Evolutionary conservation across 2,888 invertebrate species (phyloP).

Genomic region (Pristionchus arcanus): DNA sequence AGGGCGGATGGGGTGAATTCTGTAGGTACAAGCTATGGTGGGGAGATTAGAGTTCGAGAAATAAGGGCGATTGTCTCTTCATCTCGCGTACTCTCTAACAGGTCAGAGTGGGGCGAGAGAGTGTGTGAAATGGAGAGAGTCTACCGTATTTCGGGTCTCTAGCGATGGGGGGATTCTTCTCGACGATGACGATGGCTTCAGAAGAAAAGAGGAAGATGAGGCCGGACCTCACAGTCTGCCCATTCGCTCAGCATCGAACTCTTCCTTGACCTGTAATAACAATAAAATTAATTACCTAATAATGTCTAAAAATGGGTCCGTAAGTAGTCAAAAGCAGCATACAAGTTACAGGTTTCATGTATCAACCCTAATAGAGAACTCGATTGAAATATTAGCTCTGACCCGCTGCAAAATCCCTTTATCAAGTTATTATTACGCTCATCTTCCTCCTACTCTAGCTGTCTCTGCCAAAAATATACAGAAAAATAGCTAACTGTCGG

Average conservation of each 20-base stretch:
- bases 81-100: neutral
- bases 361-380: too few species aligned
- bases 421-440: too few species aligned
- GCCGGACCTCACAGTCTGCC: neutral
- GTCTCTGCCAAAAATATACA: too few species aligned
- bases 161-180: too few species aligned
- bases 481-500: too few species aligned
- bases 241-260: constrained; percentile 36
- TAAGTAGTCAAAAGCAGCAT: too few species aligned
- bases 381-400: too few species aligned
- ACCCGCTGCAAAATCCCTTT: too few species aligned
- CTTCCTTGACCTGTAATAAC: constrained; percentile 11
- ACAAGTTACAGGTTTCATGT: too few species aligned
- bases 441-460: too few species aligned
- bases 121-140: neutral
- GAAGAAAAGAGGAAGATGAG: neutral
- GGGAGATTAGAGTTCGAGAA: neutral
- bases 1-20: neutral
- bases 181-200: neutral
- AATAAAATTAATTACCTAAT: constrained; percentile 15
- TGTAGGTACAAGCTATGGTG: neutral
- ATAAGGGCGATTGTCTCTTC: neutral
- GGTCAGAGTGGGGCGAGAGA: neutral
- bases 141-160: neutral
- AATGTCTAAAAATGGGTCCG: constrained; percentile 13